phyloP scores from a whole-genome alignment of 1,140 invertebrate species.

The Drosophila nebulosa region DNA sequence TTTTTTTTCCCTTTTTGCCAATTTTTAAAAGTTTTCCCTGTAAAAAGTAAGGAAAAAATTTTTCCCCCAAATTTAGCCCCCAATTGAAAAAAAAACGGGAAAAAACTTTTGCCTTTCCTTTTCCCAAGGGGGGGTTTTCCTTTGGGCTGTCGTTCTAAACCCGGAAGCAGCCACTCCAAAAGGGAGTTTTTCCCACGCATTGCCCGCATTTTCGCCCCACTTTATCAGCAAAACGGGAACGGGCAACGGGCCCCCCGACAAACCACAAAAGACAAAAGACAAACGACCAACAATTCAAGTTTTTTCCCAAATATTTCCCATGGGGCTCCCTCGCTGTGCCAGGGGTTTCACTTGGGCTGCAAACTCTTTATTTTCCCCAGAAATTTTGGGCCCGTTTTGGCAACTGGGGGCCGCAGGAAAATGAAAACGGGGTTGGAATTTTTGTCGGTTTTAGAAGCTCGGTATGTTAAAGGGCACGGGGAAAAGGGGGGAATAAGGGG shows the following conservation, averaged over 20 bases:
- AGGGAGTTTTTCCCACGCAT: slow-evolving; percentile 77
- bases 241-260: no score
- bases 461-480: slow-evolving; percentile 36
- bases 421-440: slow-evolving; percentile 79
- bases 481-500: not conserved
- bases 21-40: not conserved
- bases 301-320: slow-evolving; percentile 78
- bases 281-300: slow-evolving; percentile 53
- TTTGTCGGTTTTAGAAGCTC: slow-evolving; percentile 74
- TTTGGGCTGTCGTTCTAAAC: not conserved
- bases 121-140: not conserved
- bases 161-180: slow-evolving; percentile 46
- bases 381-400: slow-evolving; percentile 74
- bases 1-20: not conserved
- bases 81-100: no score
- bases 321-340: slow-evolving; percentile 40
- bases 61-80: not conserved
- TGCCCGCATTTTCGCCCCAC: slow-evolving; percentile 77
- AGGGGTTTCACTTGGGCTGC: slow-evolving; percentile 65
- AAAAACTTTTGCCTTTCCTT: slow-evolving; percentile 1
- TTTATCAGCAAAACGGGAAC: slow-evolving; percentile 63
- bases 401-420: slow-evolving; percentile 75
- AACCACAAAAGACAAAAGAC: no score
- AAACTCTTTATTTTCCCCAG: slow-evolving; percentile 25
- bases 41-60: not conserved